A percentile compares a stretch with the other conserved stretches of the same genome.
Evolutionary conservation across 2,797 vertebrate species (phyloP).

Genomic region (Eulemur albifrons): DNA sequence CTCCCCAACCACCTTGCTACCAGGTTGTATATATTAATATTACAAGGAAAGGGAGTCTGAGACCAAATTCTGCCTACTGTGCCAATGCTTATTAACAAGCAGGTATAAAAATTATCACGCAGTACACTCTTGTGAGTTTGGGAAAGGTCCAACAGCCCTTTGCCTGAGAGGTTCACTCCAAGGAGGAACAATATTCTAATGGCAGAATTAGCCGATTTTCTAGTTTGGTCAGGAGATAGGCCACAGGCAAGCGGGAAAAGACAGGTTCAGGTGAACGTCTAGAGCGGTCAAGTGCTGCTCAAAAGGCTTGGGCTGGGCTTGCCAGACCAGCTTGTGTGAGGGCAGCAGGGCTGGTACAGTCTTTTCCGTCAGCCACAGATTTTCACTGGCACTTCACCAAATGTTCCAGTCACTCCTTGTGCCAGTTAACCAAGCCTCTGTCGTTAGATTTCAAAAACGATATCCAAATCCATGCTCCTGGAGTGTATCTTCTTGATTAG

Average conservation of each 20-base stretch:
- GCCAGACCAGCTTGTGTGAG: neutral
- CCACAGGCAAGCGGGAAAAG: neutral
- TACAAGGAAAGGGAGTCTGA: neutral
- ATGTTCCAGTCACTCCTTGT: neutral
- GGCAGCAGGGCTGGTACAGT: accelerated
- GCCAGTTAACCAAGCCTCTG: neutral
- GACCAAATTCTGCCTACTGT: neutral
- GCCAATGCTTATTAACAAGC: neutral
- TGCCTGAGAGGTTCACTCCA: neutral
- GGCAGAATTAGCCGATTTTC: neutral
- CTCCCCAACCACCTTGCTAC: neutral
- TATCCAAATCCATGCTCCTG: neutral
- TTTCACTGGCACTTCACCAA: neutral
- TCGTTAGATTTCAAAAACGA: constrained; percentile 23
- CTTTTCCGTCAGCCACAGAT: neutral
- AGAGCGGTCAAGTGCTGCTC: neutral
- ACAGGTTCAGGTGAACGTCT: neutral
- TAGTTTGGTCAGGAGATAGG: neutral
- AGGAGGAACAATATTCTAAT: neutral
- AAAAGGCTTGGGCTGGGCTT: neutral
- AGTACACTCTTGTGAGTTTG: neutral
- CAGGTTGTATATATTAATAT: neutral
- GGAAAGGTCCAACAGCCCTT: neutral
- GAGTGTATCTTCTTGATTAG: neutral
- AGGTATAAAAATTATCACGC: neutral